These are phyloP conservation scores for Callaeas wilsoni DNA, from an alignment of 2,113 vertebrate species.

Conservation along the genomic window DNA sequence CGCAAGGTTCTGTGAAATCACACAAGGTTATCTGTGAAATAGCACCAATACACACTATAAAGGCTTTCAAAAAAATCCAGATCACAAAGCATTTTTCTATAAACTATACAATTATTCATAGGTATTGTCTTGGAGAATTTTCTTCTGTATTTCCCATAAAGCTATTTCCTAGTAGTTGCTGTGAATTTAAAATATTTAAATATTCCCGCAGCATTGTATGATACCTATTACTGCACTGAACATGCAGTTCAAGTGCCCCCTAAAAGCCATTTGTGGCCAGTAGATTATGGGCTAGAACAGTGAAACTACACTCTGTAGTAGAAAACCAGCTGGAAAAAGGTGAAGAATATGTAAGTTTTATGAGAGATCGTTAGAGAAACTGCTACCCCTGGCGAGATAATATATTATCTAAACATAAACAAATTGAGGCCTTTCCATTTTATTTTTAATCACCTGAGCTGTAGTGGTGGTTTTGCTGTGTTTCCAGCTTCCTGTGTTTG, in stretches of 20 bases:
- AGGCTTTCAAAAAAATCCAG: background rate
- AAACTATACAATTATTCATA: background rate
- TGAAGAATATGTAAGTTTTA: background rate
- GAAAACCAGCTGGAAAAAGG: background rate
- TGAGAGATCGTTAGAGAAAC: background rate
- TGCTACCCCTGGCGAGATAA: background rate
- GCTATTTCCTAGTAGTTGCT: background rate
- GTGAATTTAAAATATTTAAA: background rate
- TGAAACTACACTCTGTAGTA: background rate
- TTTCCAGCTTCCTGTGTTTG: background rate
- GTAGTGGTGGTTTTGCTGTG: background rate
- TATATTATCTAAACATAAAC: background rate
- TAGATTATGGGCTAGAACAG: background rate
- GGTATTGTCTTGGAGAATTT: background rate
- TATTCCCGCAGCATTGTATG: background rate
- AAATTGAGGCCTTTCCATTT: background rate
- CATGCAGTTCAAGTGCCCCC: background rate
- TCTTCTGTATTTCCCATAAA: background rate
- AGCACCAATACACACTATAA: background rate
- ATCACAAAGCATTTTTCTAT: background rate
- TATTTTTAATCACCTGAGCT: background rate
- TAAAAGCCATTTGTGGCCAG: background rate
- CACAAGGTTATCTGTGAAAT: background rate
- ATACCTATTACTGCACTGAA: background rate
- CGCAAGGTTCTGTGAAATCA: background rate